Evolutionary conservation across 2,797 vertebrate species (phyloP).

Genomic region (Sebastes wilsoni): DNA sequence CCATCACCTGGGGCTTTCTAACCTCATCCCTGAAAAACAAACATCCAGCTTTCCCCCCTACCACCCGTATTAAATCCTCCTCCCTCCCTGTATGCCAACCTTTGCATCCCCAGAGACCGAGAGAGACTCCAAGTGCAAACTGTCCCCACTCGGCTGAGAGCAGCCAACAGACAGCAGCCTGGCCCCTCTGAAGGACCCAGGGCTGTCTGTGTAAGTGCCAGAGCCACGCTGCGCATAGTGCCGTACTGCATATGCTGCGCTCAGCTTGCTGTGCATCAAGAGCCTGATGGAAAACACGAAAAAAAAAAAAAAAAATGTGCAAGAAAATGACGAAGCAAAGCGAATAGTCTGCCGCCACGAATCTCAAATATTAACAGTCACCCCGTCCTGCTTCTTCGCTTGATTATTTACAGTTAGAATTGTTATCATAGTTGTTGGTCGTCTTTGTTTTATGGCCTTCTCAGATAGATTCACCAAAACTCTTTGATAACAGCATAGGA

Average conservation of each 20-base stretch:
- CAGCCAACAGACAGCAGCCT: conserved; percentile 76
- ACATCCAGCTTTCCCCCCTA: conserved; percentile 37
- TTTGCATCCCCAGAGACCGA: conserved; percentile 69
- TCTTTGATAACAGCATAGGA: conserved; percentile 71
- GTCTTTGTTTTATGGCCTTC: conserved; percentile 75
- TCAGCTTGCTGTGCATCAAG: conserved; percentile 75
- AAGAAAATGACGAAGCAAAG: conserved; percentile 67
- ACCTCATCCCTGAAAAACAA: conserved; percentile 67
- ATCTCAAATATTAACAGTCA: conserved; percentile 43
- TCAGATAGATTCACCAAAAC: conserved; percentile 64
- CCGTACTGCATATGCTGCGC: conserved; percentile 75
- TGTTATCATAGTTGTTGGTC: conserved; percentile 67
- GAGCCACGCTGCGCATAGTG: conserved; percentile 75
- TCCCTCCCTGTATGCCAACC: conserved; percentile 68
- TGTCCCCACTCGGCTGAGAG: conserved; percentile 69
- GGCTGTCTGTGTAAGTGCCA: conserved; percentile 74
- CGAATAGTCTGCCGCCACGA: conserved; percentile 42
- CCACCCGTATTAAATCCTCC: conserved; percentile 53
- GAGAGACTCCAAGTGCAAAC: conserved; percentile 78
- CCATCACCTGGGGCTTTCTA: conserved; percentile 61
- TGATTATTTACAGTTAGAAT: conserved; percentile 74
- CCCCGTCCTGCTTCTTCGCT: conserved; percentile 46
- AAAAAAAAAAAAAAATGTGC: conserved; percentile 28
- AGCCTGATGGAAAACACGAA: conserved; percentile 63
- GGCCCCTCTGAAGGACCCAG: conserved; percentile 74